Base-by-base conservation (phyloP, 2,888 invertebrate species). In the Caenorhabditis afra region DNA sequence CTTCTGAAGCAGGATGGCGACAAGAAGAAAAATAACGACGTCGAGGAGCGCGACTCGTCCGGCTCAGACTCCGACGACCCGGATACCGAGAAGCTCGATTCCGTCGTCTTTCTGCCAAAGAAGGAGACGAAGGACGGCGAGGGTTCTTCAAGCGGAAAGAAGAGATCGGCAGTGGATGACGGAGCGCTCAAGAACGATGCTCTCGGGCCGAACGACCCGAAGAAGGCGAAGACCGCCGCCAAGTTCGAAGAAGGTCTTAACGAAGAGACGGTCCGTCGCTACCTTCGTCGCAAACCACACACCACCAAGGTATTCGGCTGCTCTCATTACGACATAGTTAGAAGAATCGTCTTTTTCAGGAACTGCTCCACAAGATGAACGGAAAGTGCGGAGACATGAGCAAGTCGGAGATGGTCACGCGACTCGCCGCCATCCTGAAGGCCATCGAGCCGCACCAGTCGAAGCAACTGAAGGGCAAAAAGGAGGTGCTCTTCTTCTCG, bases 261-360 rank as follows among this genome's bases (percentile, higher is more conserved):
- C 37, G 88, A 89, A 65, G 90, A 87, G 22, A 87, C 87, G n/a
- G 88, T 99, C 7, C 93, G 97, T 2, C 94, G 97, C 16, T 98
- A 99, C 91, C 92, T 99, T 39, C 94, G 95, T 91, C 93, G 98
- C 11, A 98, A 98, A 90, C 99, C 98, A 0, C 96, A 98, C 95
- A 98, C 98, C 0, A 95, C 97, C 0, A 97, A 96, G 83, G 97
- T 97, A 49, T 53, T 37, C 37, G 29, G 3, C 7, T 29, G 3
- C 29, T 5, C 29, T 29, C 4, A 29, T 29, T 29, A 29, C 23
- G 23, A 53, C 20, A 29, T 41, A 14, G 11, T 14, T 41, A 7
- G 3, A 29, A 29, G 7, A 3, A 7, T 29, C 39, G 8, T 57
- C 11, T 37, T 23, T 44, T 66, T 3, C 45, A 82, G 79, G 83